Base-by-base conservation (phyloP, 2,888 invertebrate genomes). In the Diarsia rubi region DNA sequence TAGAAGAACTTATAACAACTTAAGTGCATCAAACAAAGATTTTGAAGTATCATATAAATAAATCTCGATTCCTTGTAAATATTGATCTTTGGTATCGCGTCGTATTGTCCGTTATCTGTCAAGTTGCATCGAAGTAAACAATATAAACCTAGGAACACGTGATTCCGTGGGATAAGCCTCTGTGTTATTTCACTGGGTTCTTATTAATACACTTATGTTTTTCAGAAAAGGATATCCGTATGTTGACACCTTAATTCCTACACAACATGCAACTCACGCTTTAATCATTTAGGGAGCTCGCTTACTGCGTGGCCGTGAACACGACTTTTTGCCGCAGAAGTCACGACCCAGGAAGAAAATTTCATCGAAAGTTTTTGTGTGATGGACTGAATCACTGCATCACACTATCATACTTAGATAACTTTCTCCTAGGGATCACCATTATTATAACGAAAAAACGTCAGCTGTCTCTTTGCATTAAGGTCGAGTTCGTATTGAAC, bases 81-180 rank as follows among this genome's bases (percentile, higher is more conserved):
- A 75, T 84, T 84, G 68, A 75, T 63, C 47, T 75, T 69, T 65
- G 21, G 8, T 66, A 54, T 57, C 71, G 66, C 62, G 49, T 21
- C 66, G 81, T 64, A 81, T 57, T 57, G 73, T 57, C 31, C 14
- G 57, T 84, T 84, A 85, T 85, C 83, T 78, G 85, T 83, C 83
- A 82, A 83, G 71, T 64, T 44, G 47, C 60, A 60, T 57, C 31
- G 44, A 68, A 60, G 67, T 66, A 79, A 54, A 76, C 62, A 78
- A n/a, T n/a, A n/a, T n/a, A n/a, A 52, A 42, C 52, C 9, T 37
- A 24, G 12, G 16, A 42, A 42, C n/a, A 42, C 27, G n/a, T 77
- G 67, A 66, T 67, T 27, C 4, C n/a, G 19, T 47, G 42, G 19
- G 37, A 54, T 44, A 21, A 21, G 27, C 21, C 31, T 14, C 27